A percentile compares a stretch with the other conserved stretches of the same genome.
These are phyloP conservation scores for Pandion haliaetus DNA, from an alignment of 2,113 vertebrate species.

Conservation along the genomic window DNA sequence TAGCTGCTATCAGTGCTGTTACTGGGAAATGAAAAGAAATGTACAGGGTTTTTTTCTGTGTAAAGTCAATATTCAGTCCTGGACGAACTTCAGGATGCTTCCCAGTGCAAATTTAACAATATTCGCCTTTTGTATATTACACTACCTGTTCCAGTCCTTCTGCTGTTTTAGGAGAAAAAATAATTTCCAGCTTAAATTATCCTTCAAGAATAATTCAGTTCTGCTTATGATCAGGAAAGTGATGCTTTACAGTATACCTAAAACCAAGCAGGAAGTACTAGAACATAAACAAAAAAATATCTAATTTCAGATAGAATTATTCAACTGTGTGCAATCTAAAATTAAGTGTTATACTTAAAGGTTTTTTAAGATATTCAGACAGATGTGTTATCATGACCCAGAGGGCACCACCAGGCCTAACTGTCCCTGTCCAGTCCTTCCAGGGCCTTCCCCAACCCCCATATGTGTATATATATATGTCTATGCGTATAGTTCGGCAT, in stretches of 20 bases:
- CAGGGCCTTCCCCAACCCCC: background rate
- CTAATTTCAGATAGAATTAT: background rate
- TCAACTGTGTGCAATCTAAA: background rate
- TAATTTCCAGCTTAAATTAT: background rate
- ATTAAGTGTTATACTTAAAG: background rate
- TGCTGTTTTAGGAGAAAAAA: background rate
- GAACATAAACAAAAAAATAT: background rate
- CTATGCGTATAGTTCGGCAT: background rate
- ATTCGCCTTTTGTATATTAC: background rate
- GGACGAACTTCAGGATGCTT: background rate
- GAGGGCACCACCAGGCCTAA: background rate
- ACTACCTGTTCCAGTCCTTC: background rate
- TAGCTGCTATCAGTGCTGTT: background rate
- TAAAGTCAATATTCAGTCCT: background rate
- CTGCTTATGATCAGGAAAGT: background rate
- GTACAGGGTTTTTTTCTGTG: background rate
- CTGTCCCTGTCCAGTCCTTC: background rate
- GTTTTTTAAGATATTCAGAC: background rate
- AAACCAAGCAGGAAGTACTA: background rate
- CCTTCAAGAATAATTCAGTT: background rate
- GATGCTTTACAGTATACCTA: background rate
- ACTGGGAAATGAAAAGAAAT: background rate
- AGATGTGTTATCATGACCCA: background rate
- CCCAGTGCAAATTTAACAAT: background rate
- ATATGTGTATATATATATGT: rapidly evolving